phyloP scores from a whole-genome alignment of 2,797 vertebrate species.

The Malurus leucopterus region DNA sequence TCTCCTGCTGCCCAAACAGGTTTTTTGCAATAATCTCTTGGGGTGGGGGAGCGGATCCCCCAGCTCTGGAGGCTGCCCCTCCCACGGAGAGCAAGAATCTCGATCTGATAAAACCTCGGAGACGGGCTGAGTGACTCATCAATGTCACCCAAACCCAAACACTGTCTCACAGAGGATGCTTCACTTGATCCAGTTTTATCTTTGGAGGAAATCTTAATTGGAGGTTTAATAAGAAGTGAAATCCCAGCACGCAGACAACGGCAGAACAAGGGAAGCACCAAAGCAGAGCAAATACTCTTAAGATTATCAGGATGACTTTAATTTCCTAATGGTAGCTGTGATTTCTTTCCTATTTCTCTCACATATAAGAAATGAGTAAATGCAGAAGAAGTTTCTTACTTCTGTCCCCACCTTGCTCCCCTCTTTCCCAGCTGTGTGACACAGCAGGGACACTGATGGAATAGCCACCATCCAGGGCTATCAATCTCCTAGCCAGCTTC shows the following conservation, averaged over 20 bases:
- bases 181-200: neutral
- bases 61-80: neutral
- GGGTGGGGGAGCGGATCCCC: neutral
- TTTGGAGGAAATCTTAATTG: constrained; percentile 11
- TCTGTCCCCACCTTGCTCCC: neutral
- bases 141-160: neutral
- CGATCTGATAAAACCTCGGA: neutral
- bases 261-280: neutral
- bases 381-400: neutral
- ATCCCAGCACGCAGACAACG: neutral
- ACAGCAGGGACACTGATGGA: neutral
- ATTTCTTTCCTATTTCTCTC: neutral
- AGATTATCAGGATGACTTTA: neutral
- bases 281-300: neutral
- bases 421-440: neutral
- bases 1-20: neutral
- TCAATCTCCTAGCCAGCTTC: neutral
- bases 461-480: neutral
- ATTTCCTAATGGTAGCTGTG: neutral
- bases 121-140: neutral
- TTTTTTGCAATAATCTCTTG: neutral
- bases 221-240: neutral
- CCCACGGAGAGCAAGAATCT: neutral
- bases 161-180: fast-evolving
- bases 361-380: neutral